Conservation (phyloP, 2,888 invertebrate genomes). For the Quadroppia sp. region DNA sequence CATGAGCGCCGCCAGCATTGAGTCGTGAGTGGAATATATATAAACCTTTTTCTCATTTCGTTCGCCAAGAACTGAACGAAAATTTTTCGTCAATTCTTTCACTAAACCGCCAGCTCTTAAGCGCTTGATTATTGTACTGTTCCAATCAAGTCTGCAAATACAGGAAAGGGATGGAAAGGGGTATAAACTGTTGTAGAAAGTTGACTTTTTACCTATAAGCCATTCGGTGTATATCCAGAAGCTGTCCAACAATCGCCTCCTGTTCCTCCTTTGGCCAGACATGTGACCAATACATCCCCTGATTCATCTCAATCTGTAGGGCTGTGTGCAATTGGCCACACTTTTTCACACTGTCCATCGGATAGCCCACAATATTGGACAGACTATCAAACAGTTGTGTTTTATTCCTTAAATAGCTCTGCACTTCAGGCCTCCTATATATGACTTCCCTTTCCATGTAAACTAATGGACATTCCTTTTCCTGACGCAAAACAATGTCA, state of each 20-base stretch:
- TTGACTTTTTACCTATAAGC: not conserved
- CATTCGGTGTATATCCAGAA: not conserved
- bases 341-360: conserved; percentile 17
- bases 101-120: conserved; percentile 34
- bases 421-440: not conserved
- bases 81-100: conserved; percentile 23
- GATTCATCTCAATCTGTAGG: conserved; percentile 25
- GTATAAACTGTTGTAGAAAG: no score
- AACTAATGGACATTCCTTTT: conserved; percentile 27
- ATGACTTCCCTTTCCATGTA: conserved; percentile 10
- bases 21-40: conserved; percentile 41
- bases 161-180: no score
- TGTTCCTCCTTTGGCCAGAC: conserved; percentile 36
- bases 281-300: conserved; percentile 29
- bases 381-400: conserved; percentile 7
- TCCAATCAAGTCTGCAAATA: no score
- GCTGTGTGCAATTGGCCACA: conserved; percentile 16
- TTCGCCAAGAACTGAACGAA: not conserved
- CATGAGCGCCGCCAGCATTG: conserved; percentile 33
- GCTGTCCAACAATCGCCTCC: not conserved
- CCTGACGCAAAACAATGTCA: conserved; percentile 28
- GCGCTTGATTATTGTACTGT: conserved; percentile 32
- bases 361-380: conserved; percentile 24
- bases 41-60: conserved; percentile 9
- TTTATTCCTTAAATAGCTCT: conserved; percentile 14